Percentiles rank a stretch among this genome's conserved stretches.
Conservation (phyloP, 2,113 vertebrate genomes). For the Nyctibius bracteatus region DNA sequence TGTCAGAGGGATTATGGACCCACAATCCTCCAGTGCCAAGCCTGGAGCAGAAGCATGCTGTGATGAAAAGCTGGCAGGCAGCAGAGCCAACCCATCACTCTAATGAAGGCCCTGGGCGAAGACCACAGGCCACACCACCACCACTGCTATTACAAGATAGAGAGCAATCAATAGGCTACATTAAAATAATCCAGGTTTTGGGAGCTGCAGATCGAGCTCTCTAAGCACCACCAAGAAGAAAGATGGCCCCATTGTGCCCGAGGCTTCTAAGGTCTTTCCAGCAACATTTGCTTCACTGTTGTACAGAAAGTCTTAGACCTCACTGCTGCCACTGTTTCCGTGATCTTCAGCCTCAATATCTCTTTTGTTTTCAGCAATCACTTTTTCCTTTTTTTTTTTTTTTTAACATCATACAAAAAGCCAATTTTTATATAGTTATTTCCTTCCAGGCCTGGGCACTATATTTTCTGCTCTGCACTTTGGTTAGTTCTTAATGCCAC, state of each 20-base stretch:
- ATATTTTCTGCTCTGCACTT: not conserved
- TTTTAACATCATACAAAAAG: not conserved
- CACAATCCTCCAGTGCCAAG: not conserved
- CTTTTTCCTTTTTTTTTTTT: not conserved
- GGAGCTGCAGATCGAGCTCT: not conserved
- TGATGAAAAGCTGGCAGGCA: not conserved
- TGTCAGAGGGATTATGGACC: not conserved
- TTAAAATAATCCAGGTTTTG: not conserved
- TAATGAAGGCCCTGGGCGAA: not conserved
- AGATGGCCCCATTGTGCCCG: not conserved
- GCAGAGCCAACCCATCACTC: not conserved
- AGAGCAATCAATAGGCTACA: not conserved
- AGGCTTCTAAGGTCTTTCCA: not conserved
- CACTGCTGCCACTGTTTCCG: not conserved
- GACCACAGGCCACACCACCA: not conserved
- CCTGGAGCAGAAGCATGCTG: not conserved
- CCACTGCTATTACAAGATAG: not conserved
- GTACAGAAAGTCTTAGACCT: not conserved
- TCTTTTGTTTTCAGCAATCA: not conserved
- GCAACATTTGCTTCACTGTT: not conserved
- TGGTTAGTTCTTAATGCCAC: not conserved
- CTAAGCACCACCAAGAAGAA: not conserved
- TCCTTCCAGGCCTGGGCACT: not conserved
- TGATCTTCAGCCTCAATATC: not conserved
- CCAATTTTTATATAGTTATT: not conserved